Base-by-base conservation (phyloP, 1,140 invertebrate species). In the Ooceraea biroi region DNA sequence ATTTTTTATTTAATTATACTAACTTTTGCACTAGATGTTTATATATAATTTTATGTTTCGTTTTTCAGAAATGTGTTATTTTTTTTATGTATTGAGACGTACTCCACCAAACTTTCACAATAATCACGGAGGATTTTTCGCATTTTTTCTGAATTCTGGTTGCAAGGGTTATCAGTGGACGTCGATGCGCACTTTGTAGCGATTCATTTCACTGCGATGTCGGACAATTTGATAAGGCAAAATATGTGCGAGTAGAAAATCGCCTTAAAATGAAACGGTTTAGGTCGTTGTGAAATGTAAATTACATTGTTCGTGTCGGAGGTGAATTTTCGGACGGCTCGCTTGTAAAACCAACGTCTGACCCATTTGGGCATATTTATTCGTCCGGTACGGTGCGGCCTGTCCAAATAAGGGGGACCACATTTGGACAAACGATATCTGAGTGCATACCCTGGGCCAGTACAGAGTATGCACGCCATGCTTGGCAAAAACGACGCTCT, bases 321-420 rank as follows among this genome's bases (percentile, higher is more conserved):
- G 68, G 2, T 73, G 7, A 58, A 58, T 58, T 60, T 44, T 30
- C 10, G 3, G 10, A 30, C 25, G 25, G 22, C 30, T 44, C 36
- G 14, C 12, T 8, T 57, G 8, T 48, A 58, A 72, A 46, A 57
- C 0, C 12, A 36, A 77, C n/a, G 36, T 69, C 52, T 69, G 52
- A 80, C 17, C 41, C 1, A 46, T 80, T 69, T 85, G 58, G 36
- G 11, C 25, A 84, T 82, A 80, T 88, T 86, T 86, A 80, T 88
- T 85, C 73, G 82, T 65, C 52, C 77, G 77, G 65, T 85, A 82
- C 65, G 65, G 55, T 83, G 63, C 66, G 48, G 76, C 65, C 46
- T 83, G 69, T 88, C 73, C 73, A 85, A 85, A 86, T 86, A 86
- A 76, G 78, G 73, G 68, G 58, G 76, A 36, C 44, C 25, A 27